Evolutionary conservation across 2,888 invertebrate species (phyloP).

Genomic region (Yponomeuta plumbellus): DNA sequence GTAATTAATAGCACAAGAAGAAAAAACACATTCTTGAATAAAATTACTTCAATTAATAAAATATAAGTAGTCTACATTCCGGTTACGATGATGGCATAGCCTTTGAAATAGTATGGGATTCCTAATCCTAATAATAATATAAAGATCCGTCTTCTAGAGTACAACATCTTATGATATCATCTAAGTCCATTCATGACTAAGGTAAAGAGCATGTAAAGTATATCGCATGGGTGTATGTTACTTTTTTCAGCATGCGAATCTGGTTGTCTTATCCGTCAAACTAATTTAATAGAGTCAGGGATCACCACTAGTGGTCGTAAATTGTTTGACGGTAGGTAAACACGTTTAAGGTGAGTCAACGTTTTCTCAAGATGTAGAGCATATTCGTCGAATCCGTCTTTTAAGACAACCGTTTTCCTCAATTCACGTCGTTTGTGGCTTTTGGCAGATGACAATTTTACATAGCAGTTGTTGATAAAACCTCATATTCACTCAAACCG

Average conservation of each 20-base stretch:
- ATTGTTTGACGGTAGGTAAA: background rate
- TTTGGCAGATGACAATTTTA: background rate
- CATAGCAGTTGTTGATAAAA: too few relatives aligned
- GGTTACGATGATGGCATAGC: background rate
- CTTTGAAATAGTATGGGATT: background rate
- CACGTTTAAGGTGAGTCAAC: background rate
- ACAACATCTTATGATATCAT: background rate
- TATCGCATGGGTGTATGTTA: background rate
- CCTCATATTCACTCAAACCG: too few relatives aligned
- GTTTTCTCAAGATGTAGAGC: background rate
- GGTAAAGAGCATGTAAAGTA: background rate
- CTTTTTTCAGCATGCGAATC: background rate
- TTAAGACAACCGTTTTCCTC: background rate
- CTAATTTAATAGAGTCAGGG: background rate
- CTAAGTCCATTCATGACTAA: conserved; percentile 1
- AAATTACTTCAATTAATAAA: too few relatives aligned
- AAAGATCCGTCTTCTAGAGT: background rate
- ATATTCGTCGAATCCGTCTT: background rate
- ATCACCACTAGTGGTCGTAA: background rate
- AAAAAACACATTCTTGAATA: too few relatives aligned
- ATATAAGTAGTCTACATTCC: background rate
- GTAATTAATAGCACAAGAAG: too few relatives aligned
- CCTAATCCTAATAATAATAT: too few relatives aligned
- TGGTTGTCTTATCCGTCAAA: background rate
- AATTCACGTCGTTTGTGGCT: background rate